A percentile compares a stretch with the other conserved stretches of the same genome.
Evolutionary conservation across 2,888 invertebrate species (phyloP).

Genomic region (Molanna angustata): DNA sequence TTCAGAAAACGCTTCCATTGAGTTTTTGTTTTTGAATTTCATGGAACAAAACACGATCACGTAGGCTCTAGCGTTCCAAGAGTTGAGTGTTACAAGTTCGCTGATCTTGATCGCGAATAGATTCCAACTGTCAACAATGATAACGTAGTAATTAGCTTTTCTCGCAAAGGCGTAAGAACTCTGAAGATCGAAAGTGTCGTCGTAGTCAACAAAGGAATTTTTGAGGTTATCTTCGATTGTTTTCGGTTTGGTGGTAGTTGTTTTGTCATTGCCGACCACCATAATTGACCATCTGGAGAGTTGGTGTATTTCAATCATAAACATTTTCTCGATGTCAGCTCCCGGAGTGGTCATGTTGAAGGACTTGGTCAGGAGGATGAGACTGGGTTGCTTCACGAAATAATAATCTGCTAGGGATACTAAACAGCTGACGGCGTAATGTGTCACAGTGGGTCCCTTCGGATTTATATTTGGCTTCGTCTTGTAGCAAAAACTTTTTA

Average conservation of each 20-base stretch:
- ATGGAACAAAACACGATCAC: constrained; percentile 43
- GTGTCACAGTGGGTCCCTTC: constrained; percentile 27
- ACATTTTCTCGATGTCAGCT: constrained; percentile 40
- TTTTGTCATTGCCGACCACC: constrained; percentile 18
- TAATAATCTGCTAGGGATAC: constrained; percentile 19
- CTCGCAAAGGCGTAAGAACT: constrained; percentile 19
- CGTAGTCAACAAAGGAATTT: neutral
- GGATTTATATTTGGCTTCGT: constrained; percentile 25
- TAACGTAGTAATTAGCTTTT: constrained; percentile 42
- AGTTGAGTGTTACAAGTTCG: constrained; percentile 41
- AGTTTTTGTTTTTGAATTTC: constrained; percentile 33
- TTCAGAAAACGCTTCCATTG: constrained; percentile 37
- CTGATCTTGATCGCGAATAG: constrained; percentile 41
- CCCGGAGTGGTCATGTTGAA: constrained; percentile 41
- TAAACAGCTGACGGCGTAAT: constrained; percentile 26
- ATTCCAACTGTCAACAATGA: constrained; percentile 40
- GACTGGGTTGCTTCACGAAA: constrained; percentile 16
- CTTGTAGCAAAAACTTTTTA: neutral
- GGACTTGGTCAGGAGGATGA: constrained; percentile 24
- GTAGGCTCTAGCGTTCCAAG: constrained; percentile 46
- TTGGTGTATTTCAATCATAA: constrained; percentile 38
- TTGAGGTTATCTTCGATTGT: too few species aligned
- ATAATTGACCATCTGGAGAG: constrained; percentile 25
- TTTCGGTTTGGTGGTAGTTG: neutral
- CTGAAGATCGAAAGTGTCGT: neutral